Evolutionary conservation across 2,888 invertebrate genomes (phyloP), one percentile per base, ranked within the genome.

Genomic region (Masnerella sp.): DNA sequence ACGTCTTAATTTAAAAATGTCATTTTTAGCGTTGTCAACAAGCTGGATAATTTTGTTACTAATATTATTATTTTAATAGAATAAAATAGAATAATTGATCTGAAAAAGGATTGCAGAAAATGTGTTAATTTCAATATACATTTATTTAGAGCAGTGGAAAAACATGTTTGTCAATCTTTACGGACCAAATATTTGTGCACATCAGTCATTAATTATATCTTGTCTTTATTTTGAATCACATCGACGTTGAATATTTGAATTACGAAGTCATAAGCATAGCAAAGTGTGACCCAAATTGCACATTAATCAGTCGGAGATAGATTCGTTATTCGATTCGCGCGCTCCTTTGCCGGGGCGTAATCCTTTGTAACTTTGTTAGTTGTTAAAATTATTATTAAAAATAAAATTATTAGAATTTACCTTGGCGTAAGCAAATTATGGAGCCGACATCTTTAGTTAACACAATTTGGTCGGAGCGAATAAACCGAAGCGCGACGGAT

Each of bases 231-330:
- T 38, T 22, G 5, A 20, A 15, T 4, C 47, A n/a, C 25, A 9
- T 42, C 11, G 42, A 51, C 43, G 34, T 42, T 62, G 42, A 51
- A 62, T 42, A 30, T 2, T 32, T 20, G 30, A 30, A 45, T 43
- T 32, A 32, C 62, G 42, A 51, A 18, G 36, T 59, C 22, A 51
- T 34, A 42, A 34, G 15, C 32, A 42, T 14, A 17, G 20, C 40
- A 15, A 49, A 42, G 42, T 62, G 32, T 42, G 42, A 62, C 32
- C 62, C 42, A 42, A 62, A 51, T 62, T 40, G 40, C 51, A 18
- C 40, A 61, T 61, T 49, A 61, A 61, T 40, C 40, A 14, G 12
- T 30, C 30, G 38, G 30, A 49, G 61, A 61, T 61, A 38, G 40
- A 28, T 40, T 32, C 14, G 32, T 51, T 51, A 62, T 62, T 62